These are phyloP conservation scores for Rhabditoides inermis DNA, from an alignment of 2,888 invertebrate genomes.

Conservation along the genomic window DNA sequence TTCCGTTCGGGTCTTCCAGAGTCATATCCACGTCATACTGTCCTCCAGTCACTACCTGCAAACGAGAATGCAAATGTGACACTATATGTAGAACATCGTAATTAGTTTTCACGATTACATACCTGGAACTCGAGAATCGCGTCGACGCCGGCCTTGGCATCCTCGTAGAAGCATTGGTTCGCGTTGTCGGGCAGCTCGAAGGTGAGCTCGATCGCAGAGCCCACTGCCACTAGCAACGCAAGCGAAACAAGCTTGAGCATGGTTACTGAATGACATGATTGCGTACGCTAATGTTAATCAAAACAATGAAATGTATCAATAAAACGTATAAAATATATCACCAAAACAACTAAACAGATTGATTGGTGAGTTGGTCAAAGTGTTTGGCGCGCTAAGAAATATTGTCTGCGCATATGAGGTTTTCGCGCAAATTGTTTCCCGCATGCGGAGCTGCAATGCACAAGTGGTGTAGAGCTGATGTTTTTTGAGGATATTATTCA, in stretches of 20 bases:
- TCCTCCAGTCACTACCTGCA: constrained; percentile 92
- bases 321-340: no score
- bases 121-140: constrained; percentile 91
- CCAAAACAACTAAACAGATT: no score
- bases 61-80: constrained; percentile 10
- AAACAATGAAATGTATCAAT: no score
- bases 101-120: constrained; percentile 8
- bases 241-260: constrained; percentile 15
- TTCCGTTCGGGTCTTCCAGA: constrained; percentile 76
- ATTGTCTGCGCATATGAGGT: no score
- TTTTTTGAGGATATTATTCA: no score
- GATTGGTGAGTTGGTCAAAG: no score
- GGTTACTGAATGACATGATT: no score
- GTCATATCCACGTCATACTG: constrained; percentile 94
- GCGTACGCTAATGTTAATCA: no score
- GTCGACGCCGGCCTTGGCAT: constrained; percentile 77
- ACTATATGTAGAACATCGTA: neutral
- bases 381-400: no score
- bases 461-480: no score
- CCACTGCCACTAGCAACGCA: constrained; percentile 3
- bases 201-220: constrained; percentile 41
- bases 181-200: constrained; percentile 73
- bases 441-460: no score
- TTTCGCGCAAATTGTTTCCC: no score
- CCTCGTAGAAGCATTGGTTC: constrained; percentile 92